Conservation (phyloP, 2,888 invertebrate genomes). For the Drosophila ezoana region DNA sequence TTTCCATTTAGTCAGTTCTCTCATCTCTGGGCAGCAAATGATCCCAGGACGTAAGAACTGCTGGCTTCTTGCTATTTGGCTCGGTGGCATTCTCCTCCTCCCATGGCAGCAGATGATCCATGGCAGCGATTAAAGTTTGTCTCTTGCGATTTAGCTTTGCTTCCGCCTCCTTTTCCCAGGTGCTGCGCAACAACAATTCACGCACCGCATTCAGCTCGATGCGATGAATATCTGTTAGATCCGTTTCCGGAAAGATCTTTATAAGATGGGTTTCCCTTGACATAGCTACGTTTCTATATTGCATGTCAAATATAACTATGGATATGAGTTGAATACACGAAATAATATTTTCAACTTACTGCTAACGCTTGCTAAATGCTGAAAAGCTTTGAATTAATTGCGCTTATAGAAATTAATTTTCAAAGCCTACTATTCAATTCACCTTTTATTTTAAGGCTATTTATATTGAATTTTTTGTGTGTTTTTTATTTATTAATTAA, state of each 20-base stretch:
- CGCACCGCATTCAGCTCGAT: constrained; percentile 27
- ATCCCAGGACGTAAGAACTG: not conserved
- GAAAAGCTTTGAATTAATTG: not conserved
- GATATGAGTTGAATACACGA: too few species aligned
- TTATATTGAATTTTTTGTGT: too few species aligned
- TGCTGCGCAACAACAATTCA: constrained; percentile 20
- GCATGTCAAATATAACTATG: not conserved
- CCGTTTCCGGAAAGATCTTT: constrained; percentile 31
- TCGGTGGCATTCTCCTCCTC: not conserved
- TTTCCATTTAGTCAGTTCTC: not conserved
- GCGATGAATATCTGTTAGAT: constrained; percentile 28
- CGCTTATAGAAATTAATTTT: not conserved
- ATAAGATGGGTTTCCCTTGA: constrained; percentile 4
- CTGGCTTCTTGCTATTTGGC: not conserved
- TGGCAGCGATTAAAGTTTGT: not conserved
- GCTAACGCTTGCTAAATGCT: not conserved
- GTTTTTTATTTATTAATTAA: too few species aligned
- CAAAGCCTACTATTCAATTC: not conserved
- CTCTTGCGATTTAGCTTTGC: not conserved
- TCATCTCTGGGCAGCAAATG: not conserved
- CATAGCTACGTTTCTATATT: not conserved
- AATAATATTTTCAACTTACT: not conserved
- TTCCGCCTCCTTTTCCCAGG: not conserved
- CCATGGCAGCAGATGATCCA: not conserved
- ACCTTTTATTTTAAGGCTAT: too few species aligned